A percentile compares a stretch with the other conserved stretches of the same genome.
Conservation (phyloP, 2,797 vertebrate genomes). For the Coregonus suidteri region DNA sequence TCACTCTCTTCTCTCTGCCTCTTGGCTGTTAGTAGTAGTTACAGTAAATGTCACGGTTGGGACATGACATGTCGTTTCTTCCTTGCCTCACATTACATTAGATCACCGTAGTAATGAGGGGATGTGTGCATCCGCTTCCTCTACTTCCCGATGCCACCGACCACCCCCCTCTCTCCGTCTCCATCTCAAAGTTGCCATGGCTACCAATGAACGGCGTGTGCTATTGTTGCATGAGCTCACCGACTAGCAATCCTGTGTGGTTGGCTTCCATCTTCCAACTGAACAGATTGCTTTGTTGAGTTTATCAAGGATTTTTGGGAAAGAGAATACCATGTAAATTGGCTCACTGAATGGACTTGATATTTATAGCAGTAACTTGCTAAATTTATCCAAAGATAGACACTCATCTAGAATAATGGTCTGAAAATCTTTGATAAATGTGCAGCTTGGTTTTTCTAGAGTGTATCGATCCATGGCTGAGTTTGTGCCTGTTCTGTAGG, state of each 20-base stretch:
- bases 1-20: constrained; percentile 11
- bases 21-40: constrained; percentile 44
- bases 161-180: constrained; percentile 57
- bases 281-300: constrained; percentile 70
- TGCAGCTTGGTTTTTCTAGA: constrained; percentile 39
- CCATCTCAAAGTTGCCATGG: constrained; percentile 74
- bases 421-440: constrained; percentile 79
- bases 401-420: constrained; percentile 11
- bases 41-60: constrained; percentile 41
- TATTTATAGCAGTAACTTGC: constrained; percentile 13
- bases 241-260: constrained; percentile 60
- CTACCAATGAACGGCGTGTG: constrained; percentile 65
- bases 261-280: constrained; percentile 58
- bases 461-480: constrained; percentile 32
- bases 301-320: constrained; percentile 74
- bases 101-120: constrained; percentile 53
- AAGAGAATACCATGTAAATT: constrained; percentile 39
- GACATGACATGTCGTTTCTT: constrained; percentile 59
- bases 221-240: constrained; percentile 69
- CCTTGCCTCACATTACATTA: constrained; percentile 50
- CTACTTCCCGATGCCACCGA: constrained; percentile 58
- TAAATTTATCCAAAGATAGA: constrained; percentile 40
- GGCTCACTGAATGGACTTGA: constrained; percentile 38
- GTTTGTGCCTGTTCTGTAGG: constrained; percentile 51
- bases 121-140: constrained; percentile 58